Evolutionary conservation across 2,797 vertebrate genomes (phyloP), one percentile per base, ranked within the genome.

Genomic region (Pristis pectinata): DNA sequence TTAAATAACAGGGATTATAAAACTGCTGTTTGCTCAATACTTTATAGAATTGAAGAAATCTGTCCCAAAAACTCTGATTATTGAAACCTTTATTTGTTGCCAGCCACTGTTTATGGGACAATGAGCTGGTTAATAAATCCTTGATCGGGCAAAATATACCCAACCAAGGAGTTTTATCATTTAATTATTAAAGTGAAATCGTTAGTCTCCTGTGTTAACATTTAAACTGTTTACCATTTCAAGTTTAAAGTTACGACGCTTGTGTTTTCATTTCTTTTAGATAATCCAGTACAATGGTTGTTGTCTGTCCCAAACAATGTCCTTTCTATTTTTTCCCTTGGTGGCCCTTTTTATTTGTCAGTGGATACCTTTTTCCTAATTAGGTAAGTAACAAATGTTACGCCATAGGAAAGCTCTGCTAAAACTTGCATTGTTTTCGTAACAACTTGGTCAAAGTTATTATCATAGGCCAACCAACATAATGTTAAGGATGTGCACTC

Each of bases 301-400:
- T 94, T 95, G 77, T 96, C 96, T 15, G 96, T 97, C 49, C 96
- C 97, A 77, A 96, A 95, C 83, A 98, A 96, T 41, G 97, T 98
- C 0, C 53, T 98, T 17, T 97, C 98, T 94, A 95, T 98, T 76
- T 96, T 97, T 76, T 96, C 97, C 79, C 96, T 97, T 95, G 97
- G 98, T 3, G 98, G 98, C 72, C 98, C 98, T 0, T 97, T 98
- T 94, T 98, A 98, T 95, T 96, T 98, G 19, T 98, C 97, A 24
- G 98, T 98, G 17, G 98, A 98, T 95, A 97, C 97, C 0, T 98
- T 98, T 95, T 97, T 98, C 94, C 96, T 98, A 72, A 96, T 98
- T 41, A 98, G 98, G 98, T 98, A 96, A 97, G 95, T 93, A 41
- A 27, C 70, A 93, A 41, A 56, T 37, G 0, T 37, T 89, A 85